Percentiles rank a stretch among this genome's conserved stretches.
These are phyloP conservation scores for Chrysocyon brachyurus DNA, from an alignment of 2,797 vertebrate species.

Conservation along the genomic window DNA sequence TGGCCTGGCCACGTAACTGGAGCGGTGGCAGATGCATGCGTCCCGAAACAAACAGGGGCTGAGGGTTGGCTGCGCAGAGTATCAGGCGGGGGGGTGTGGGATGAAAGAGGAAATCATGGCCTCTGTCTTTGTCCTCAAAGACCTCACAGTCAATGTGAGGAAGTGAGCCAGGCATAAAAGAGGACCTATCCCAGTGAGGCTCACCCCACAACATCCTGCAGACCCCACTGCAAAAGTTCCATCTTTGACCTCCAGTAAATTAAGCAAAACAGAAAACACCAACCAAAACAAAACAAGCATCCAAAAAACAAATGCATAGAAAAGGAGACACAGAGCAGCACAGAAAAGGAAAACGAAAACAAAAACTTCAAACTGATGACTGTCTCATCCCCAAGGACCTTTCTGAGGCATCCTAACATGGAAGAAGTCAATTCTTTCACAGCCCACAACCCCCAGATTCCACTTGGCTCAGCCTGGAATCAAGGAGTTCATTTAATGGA, in stretches of 20 bases:
- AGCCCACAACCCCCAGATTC: neutral
- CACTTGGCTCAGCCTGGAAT: neutral
- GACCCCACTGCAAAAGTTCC: neutral
- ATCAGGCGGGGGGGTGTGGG: rapidly evolving
- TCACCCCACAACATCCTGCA: neutral
- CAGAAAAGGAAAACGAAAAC: neutral
- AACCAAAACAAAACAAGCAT: neutral
- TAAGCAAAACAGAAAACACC: neutral
- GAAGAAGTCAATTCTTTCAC: neutral
- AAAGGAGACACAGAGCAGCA: neutral
- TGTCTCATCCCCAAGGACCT: neutral
- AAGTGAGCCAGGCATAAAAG: neutral
- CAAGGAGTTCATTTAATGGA: constrained; percentile 47
- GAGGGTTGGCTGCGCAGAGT: rapidly evolving
- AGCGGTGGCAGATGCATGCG: neutral
- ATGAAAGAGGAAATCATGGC: neutral
- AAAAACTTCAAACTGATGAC: neutral
- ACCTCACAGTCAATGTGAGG: neutral
- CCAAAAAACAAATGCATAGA: neutral
- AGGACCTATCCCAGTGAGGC: neutral
- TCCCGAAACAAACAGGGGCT: neutral
- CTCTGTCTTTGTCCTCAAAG: neutral
- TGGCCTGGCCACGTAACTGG: neutral
- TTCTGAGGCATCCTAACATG: neutral
- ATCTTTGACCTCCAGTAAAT: neutral